Conservation (phyloP, 2,888 invertebrate genomes). For the Deroplatys truncata region DNA sequence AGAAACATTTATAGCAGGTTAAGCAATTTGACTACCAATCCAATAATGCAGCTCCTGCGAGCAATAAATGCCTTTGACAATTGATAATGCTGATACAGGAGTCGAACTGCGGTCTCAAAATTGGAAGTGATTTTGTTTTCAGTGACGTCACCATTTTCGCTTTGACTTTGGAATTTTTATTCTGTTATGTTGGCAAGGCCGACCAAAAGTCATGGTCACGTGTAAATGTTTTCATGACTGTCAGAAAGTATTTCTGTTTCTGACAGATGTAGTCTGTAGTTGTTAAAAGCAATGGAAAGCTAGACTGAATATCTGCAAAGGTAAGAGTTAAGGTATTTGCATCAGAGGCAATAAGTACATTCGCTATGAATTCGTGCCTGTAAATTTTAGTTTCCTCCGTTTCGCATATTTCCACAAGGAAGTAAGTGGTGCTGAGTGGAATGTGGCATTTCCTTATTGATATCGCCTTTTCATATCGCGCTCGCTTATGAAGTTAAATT, state of each 20-base stretch:
- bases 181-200: background rate
- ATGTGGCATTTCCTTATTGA: background rate
- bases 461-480: background rate
- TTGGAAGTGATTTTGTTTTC: background rate
- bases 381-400: background rate
- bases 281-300: background rate
- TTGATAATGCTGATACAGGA: background rate
- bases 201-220: background rate
- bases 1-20: background rate
- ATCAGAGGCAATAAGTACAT: no score
- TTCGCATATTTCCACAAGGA: background rate
- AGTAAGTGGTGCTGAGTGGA: background rate
- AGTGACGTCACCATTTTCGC: background rate
- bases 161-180: background rate
- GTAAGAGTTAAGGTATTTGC: background rate
- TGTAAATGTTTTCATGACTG: background rate
- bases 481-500: no score
- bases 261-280: background rate
- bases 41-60: no score
- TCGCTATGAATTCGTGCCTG: no score
- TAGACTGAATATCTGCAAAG: background rate
- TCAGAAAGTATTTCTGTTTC: background rate
- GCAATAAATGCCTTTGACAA: background rate
- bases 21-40: no score
- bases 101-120: background rate